Evolutionary conservation across 2,797 vertebrate species (phyloP).

Genomic region (Perdix hodgsoniae): DNA sequence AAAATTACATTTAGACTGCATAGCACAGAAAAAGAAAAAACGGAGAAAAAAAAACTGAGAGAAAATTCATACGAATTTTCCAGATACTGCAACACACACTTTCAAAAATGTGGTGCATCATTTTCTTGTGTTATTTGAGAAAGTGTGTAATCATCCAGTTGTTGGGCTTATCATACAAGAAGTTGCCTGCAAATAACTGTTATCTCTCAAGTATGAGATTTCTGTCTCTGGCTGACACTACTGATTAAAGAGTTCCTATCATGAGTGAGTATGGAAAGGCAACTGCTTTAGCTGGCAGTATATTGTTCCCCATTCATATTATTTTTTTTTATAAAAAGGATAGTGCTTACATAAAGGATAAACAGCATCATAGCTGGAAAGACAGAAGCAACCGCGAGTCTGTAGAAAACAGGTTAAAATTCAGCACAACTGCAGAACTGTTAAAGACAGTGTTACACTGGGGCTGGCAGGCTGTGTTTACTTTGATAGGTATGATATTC

Average conservation of each 20-base stretch:
- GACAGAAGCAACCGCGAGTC: neutral
- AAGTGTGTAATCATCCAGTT: constrained; percentile 49
- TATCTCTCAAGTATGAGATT: constrained; percentile 62
- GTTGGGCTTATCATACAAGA: constrained; percentile 52
- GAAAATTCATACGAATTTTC: constrained; percentile 28
- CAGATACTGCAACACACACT: constrained; percentile 4
- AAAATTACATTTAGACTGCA: constrained; percentile 25
- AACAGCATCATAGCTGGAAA: constrained; percentile 18
- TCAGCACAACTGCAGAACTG: neutral
- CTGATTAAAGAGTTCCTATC: constrained; percentile 60
- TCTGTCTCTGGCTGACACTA: constrained; percentile 48
- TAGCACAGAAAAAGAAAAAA: neutral
- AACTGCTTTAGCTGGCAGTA: neutral
- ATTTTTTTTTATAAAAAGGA: neutral
- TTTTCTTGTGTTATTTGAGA: constrained; percentile 51
- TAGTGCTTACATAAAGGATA: neutral
- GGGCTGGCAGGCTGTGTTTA: neutral
- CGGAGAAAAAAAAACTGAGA: neutral
- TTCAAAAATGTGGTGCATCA: neutral
- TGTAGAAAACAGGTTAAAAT: neutral
- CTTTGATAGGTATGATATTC: neutral
- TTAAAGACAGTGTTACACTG: neutral
- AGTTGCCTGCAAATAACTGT: constrained; percentile 60
- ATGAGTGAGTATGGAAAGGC: neutral
- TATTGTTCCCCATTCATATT: neutral